phyloP scores from a whole-genome alignment of 2,797 vertebrate genomes.

The Oophaga sylvatica region DNA sequence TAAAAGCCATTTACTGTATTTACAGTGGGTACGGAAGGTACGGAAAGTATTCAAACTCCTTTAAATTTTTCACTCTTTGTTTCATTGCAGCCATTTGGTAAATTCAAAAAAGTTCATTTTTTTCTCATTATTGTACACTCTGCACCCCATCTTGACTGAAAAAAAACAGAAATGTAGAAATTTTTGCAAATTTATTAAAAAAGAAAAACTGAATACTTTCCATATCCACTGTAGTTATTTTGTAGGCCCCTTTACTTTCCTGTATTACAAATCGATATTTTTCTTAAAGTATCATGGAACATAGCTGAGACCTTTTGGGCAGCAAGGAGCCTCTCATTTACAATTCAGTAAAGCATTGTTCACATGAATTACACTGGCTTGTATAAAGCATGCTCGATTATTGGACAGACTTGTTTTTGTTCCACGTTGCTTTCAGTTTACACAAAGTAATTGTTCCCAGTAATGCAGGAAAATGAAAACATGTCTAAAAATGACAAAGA shows the following conservation, averaged over 20 bases:
- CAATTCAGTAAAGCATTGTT: neutral
- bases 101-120: too few relatives aligned
- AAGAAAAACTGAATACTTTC: too few relatives aligned
- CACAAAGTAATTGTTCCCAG: constrained; percentile 46
- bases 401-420: neutral
- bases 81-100: too few relatives aligned
- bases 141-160: too few relatives aligned
- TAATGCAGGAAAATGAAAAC: constrained; percentile 21
- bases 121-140: too few relatives aligned
- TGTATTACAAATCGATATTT: neutral
- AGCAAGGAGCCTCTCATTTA: neutral
- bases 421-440: constrained; percentile 43
- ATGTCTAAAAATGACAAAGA: constrained; percentile 32
- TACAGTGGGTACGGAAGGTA: neutral
- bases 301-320: neutral
- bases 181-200: too few relatives aligned
- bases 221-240: neutral
- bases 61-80: too few relatives aligned
- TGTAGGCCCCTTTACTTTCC: neutral
- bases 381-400: constrained; percentile 6
- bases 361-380: constrained; percentile 9
- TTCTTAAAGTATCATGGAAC: neutral
- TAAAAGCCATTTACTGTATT: neutral
- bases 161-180: too few relatives aligned
- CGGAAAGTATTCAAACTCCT: too few relatives aligned